Evolutionary conservation across 2,888 invertebrate genomes (phyloP).

Genomic region (Sinelater perroti): DNA sequence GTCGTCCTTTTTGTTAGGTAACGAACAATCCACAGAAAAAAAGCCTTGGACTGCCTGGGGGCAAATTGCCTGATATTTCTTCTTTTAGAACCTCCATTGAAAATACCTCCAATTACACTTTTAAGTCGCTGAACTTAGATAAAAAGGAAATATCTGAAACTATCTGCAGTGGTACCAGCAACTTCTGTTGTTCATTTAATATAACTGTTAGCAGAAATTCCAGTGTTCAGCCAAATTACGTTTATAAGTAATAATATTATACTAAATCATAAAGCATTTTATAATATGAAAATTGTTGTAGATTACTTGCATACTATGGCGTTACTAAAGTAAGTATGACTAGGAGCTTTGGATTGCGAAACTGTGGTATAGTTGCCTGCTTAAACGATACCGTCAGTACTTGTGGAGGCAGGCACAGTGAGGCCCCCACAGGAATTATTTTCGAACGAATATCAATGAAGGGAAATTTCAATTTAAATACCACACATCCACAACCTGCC

Average conservation of each 20-base stretch:
- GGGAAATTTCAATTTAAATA: constrained; percentile 26
- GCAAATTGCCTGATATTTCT: not conserved
- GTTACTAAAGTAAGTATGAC: constrained; percentile 27
- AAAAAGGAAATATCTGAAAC: constrained; percentile 23
- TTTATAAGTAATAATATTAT: constrained; percentile 41
- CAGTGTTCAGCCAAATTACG: constrained; percentile 15
- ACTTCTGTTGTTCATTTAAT: constrained; percentile 40
- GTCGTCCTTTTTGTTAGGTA: not conserved
- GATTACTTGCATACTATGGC: constrained; percentile 42
- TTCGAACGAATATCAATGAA: constrained; percentile 38
- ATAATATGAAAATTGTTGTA: not conserved
- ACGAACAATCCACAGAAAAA: too few species aligned
- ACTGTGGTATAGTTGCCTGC: constrained; percentile 45
- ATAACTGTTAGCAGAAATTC: constrained; percentile 25
- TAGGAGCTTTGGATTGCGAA: constrained; percentile 39
- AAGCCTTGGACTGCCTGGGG: not conserved
- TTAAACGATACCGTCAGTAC: constrained; percentile 31
- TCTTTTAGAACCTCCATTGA: constrained; percentile 2
- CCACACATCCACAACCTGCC: constrained; percentile 39
- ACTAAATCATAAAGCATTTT: too few species aligned
- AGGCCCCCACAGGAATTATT: constrained; percentile 13
- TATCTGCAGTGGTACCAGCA: constrained; percentile 35
- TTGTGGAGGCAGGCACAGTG: constrained; percentile 36
- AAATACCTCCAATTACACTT: constrained; percentile 38
- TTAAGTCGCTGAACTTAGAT: constrained; percentile 33